Evolutionary conservation across 2,797 vertebrate genomes (phyloP), one percentile per base, ranked within the genome.

Genomic region (Urocyon cinereoargenteus): DNA sequence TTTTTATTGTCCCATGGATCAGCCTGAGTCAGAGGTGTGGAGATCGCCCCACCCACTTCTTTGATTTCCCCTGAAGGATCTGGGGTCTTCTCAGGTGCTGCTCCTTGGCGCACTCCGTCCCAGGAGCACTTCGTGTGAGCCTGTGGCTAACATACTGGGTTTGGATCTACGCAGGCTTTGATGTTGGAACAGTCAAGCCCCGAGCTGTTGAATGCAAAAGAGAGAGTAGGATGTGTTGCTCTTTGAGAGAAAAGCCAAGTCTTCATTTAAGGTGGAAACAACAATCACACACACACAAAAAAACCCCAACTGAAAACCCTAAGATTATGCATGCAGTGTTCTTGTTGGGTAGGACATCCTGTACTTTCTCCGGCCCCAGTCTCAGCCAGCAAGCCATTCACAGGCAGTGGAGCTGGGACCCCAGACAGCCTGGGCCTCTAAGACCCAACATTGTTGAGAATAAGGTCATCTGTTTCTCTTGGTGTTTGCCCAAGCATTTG

Each of bases 401-500:
- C 36, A 81, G 81, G 55, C 83, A 0, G 0, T 8, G 51, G 49
- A 66, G 59, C 82, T 64, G 9, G 45, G 62, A 62, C 10, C 75
- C 68, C 51, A 77, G 82, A 62, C 83, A 49, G 92, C 68, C 92
- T 59, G 75, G 0, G 40, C 83, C 83, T 88, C 68, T 36, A 31
- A 96, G 95, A 91, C 70, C 90, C 49, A 45, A 8, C 77, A 86
- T 88, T 92, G 92, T 95, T 97, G 90, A 57, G 72, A 98, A 97
- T 98, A 96, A 59, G 93, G 92, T 98, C 98, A 97, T 98, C 90
- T 98, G 89, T 96, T 98, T 98, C 98, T 96, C 98, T 95, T 98
- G 97, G 95, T 97, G 96, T 97, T 95, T 96, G 95, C 96, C 94
- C 96, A 98, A 91, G 91, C 68, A 5, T 95, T 97, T 72, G 98